phyloP scores from a whole-genome alignment of 2,797 vertebrate genomes.

The Zonotrichia albicollis region DNA sequence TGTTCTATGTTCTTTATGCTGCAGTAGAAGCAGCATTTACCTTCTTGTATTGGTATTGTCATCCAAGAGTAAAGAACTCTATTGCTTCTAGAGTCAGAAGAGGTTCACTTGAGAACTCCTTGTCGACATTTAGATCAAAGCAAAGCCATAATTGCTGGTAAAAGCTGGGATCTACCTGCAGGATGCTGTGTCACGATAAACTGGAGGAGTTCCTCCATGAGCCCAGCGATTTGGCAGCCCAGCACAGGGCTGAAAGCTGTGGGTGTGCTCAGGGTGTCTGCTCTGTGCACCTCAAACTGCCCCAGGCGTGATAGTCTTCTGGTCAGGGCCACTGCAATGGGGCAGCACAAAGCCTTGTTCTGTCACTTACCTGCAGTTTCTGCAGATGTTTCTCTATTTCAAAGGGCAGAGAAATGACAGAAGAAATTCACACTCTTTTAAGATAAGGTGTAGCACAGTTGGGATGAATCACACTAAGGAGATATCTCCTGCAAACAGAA shows the following conservation, averaged over 20 bases:
- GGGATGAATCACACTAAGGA: neutral
- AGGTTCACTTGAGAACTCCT: neutral
- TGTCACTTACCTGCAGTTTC: neutral
- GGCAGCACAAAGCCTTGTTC: neutral
- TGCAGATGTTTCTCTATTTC: neutral
- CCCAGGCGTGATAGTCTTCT: neutral
- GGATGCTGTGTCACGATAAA: fast-evolving
- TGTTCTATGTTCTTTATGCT: neutral
- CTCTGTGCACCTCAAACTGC: neutral
- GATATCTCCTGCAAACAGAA: neutral
- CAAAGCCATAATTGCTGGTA: neutral
- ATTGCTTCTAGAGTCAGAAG: neutral
- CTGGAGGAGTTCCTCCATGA: neutral
- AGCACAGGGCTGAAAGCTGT: neutral
- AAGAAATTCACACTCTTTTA: neutral
- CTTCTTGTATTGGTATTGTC: neutral
- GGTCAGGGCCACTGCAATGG: fast-evolving
- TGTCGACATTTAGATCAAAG: neutral
- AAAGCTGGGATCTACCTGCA: neutral
- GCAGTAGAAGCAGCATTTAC: neutral
- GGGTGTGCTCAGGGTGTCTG: fast-evolving
- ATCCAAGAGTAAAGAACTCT: neutral
- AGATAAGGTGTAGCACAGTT: neutral
- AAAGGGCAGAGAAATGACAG: neutral
- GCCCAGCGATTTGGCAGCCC: neutral